A percentile compares a stretch with the other conserved stretches of the same genome.
phyloP scores from a whole-genome alignment of 30 jellyfish, hydroid and myxozoan genomes.

The Hydractinia symbiolongicarpus region DNA sequence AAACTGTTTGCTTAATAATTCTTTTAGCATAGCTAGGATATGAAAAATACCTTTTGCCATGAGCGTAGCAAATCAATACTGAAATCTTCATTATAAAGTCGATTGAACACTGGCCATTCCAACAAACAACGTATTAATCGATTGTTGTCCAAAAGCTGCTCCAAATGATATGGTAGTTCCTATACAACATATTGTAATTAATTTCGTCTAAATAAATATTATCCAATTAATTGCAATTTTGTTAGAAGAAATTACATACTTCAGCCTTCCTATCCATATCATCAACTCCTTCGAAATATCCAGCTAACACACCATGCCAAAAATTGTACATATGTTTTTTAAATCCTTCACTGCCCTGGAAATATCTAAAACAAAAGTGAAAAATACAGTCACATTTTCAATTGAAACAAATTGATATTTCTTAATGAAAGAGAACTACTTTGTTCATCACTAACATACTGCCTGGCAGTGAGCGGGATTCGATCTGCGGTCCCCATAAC shows the following conservation, averaged over 20 bases:
- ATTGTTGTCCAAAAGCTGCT: conserved; percentile 76
- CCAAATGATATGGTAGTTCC: conserved; percentile 95
- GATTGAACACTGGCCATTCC: conserved; percentile 98
- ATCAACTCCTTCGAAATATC: conserved; percentile 73
- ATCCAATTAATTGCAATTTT: not conserved
- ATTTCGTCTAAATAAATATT: not conserved
- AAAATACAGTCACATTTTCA: not conserved
- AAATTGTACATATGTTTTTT: conserved; percentile 60
- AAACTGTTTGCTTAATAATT: too few species aligned
- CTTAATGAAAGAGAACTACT: too few species aligned
- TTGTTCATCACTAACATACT: too few species aligned
- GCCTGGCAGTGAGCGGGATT: too few species aligned
- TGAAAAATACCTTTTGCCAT: conserved; percentile 68
- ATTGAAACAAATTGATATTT: too few species aligned
- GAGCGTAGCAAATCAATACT: conserved; percentile 82
- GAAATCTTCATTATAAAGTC: conserved; percentile 85
- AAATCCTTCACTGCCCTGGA: conserved; percentile 64
- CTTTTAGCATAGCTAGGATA: not conserved
- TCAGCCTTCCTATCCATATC: conserved; percentile 84
- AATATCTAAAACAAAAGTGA: conserved; percentile 42
- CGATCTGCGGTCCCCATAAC: too few species aligned
- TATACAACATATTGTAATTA: not conserved
- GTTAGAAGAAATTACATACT: conserved; percentile 5
- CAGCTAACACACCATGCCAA: conserved; percentile 91
- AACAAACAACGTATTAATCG: conserved; percentile 73